Evolutionary conservation across 2,888 invertebrate species (phyloP), one percentile per base, ranked within the genome.

Genomic region (Trachelus troglodyta): DNA sequence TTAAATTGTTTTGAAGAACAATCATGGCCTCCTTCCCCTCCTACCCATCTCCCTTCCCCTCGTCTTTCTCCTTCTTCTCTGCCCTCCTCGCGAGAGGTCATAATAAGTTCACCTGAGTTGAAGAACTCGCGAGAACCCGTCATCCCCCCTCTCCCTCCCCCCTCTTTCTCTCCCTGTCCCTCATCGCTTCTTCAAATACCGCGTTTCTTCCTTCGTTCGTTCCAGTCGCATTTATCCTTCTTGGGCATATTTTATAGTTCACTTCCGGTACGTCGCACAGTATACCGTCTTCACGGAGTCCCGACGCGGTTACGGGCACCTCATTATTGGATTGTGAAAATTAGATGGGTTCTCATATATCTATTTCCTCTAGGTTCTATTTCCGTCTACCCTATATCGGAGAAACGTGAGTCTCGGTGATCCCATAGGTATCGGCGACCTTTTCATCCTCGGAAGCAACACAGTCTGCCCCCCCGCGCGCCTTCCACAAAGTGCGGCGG

Each of bases 1-100:
- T 87, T 86, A 87, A 87, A 87, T 87, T 87, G 87, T 87, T 87
- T 87, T 87, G 87, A 87, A 87, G 88, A 86, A 87, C 87, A 88
- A 87, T 88, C 86, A 86, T 84, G 79, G 76, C 71, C 73, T 77
- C 71, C 71, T 40, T 69, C 71, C 23, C 56, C 56, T 23, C 56
- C 56, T 56, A 6, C 56, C 23, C 23, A 0, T 23, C 23, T 23
- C 23, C 9, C 23, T n/a, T n/a, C 56, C 30, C 6, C 34, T 34
- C 12, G 12, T 75, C 1, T 68, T 56, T n/a, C 31, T 56, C 11
- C 4, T 75, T 11, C 31, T 69, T 75, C 12, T 75, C 4, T 56
- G n/a, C n/a, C 33, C 40, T 75, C 75, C 23, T 40, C 23, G 56
- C 56, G 56, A 23, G 56, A 56, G 56, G 56, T 56, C 56, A 23